These are phyloP conservation scores for Rhynchomys soricoides DNA, from an alignment of 2,113 vertebrate species.

Conservation along the genomic window DNA sequence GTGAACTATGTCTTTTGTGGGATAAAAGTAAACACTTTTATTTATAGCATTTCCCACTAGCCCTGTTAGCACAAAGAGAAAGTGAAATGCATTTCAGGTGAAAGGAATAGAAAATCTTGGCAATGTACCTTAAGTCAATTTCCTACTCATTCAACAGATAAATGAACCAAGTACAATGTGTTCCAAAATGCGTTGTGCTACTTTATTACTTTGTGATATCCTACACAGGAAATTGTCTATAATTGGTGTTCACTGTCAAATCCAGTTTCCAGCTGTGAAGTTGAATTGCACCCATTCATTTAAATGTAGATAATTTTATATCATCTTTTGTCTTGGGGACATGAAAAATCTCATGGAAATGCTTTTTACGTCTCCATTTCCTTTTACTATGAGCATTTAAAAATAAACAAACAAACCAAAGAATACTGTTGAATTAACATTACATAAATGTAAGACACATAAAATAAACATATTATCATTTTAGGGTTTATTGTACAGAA, in stretches of 20 bases:
- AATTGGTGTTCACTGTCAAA: constrained; percentile 81
- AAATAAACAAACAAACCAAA: constrained; percentile 49
- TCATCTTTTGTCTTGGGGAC: constrained; percentile 67
- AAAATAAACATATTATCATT: constrained; percentile 36
- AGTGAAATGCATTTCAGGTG: constrained; percentile 82
- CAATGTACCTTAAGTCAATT: constrained; percentile 85
- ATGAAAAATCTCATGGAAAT: constrained; percentile 66
- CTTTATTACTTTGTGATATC: constrained; percentile 77
- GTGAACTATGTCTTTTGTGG: constrained; percentile 77
- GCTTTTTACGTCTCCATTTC: constrained; percentile 61
- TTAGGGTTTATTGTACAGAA: constrained; percentile 19
- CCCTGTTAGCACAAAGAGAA: constrained; percentile 77
- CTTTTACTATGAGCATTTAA: constrained; percentile 62
- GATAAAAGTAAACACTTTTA: constrained; percentile 79
- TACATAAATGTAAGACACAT: constrained; percentile 67
- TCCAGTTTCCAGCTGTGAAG: constrained; percentile 80
- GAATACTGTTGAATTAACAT: constrained; percentile 26
- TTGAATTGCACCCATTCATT: constrained; percentile 64
- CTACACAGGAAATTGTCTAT: constrained; percentile 81
- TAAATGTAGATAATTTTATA: constrained; percentile 62
- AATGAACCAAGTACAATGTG: constrained; percentile 83
- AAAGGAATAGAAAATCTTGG: constrained; percentile 82
- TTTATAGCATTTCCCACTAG: constrained; percentile 71
- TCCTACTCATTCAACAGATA: constrained; percentile 88
- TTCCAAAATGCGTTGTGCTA: constrained; percentile 79